Evolutionary conservation across 2,113 vertebrate genomes (phyloP).

Genomic region (Pyrgilauda ruficollis): DNA sequence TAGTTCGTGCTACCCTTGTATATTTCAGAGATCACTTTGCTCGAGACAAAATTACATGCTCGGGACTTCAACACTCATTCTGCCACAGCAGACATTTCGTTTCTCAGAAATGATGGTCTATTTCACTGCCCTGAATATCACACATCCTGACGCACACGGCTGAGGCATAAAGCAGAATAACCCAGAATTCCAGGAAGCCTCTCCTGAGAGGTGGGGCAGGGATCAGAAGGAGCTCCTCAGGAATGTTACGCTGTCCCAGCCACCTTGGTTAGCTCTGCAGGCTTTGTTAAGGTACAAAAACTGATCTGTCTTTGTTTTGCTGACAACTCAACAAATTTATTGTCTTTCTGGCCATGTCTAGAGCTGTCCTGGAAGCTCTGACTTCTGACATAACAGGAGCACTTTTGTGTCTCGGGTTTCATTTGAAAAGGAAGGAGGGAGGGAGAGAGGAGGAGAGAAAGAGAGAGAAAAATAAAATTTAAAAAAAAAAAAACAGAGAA

Average conservation of each 20-base stretch:
- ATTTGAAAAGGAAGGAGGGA: background rate
- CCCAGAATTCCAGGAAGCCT: background rate
- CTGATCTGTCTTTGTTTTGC: background rate
- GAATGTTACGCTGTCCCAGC: background rate
- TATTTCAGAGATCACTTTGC: conserved; percentile 40
- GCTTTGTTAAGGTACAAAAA: background rate
- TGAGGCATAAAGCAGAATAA: background rate
- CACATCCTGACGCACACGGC: background rate
- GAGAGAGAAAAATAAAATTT: rapidly evolving
- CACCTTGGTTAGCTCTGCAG: background rate
- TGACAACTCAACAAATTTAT: background rate
- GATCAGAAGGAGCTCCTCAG: background rate
- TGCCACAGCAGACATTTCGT: background rate
- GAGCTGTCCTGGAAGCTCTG: background rate
- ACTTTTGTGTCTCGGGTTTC: background rate
- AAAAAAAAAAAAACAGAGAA: rapidly evolving
- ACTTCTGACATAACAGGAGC: background rate
- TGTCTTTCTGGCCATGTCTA: background rate
- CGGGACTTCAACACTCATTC: background rate
- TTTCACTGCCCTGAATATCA: conserved; percentile 4
- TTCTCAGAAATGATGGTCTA: background rate
- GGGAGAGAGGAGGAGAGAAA: rapidly evolving
- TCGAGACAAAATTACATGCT: conserved; percentile 28
- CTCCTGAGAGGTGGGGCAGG: background rate
- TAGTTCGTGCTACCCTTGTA: background rate